A percentile compares a stretch with the other conserved stretches of the same genome.
Conservation (phyloP, 2,888 invertebrate species). For the Xylophagus ater region DNA sequence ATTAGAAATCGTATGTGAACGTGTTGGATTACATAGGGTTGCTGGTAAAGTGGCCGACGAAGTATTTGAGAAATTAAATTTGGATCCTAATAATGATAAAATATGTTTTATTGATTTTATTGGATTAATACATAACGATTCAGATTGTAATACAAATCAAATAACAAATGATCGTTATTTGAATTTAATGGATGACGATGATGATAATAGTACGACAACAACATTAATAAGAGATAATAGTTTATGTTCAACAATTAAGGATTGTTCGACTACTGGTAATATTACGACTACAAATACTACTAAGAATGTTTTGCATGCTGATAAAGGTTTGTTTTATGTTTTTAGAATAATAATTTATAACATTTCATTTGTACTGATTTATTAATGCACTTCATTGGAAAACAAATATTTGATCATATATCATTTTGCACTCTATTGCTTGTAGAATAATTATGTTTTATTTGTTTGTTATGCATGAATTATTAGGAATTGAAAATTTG, state of each 20-base stretch:
- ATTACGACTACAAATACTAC: slow-evolving; percentile 10
- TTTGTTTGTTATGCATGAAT: too few species aligned
- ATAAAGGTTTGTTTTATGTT: slow-evolving; percentile 17
- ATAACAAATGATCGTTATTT: slow-evolving; percentile 4
- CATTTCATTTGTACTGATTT: too few species aligned
- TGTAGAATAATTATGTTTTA: too few species aligned
- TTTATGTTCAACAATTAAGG: slow-evolving; percentile 9
- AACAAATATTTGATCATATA: too few species aligned
- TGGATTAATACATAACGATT: slow-evolving; percentile 46
- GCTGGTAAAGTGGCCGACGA: slow-evolving; percentile 52
- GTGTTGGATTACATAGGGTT: slow-evolving; percentile 52
- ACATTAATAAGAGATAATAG: slow-evolving; percentile 9
- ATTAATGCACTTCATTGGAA: too few species aligned
- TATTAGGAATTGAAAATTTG: too few species aligned
- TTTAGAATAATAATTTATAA: too few species aligned
- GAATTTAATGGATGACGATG: slow-evolving; percentile 2
- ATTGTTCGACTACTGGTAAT: slow-evolving; percentile 7
- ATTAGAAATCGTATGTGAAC: slow-evolving; percentile 52
- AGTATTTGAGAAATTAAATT: slow-evolving; percentile 53
- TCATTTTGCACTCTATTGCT: too few species aligned
- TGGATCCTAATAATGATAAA: slow-evolving; percentile 47
- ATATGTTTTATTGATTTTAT: slow-evolving; percentile 57
- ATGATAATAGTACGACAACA: slow-evolving; percentile 6
- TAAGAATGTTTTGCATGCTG: slow-evolving; percentile 17
- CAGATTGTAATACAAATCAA: slow-evolving; percentile 21